phyloP scores from a whole-genome alignment of 1,140 invertebrate species.

The Bathynomus jamesi region DNA sequence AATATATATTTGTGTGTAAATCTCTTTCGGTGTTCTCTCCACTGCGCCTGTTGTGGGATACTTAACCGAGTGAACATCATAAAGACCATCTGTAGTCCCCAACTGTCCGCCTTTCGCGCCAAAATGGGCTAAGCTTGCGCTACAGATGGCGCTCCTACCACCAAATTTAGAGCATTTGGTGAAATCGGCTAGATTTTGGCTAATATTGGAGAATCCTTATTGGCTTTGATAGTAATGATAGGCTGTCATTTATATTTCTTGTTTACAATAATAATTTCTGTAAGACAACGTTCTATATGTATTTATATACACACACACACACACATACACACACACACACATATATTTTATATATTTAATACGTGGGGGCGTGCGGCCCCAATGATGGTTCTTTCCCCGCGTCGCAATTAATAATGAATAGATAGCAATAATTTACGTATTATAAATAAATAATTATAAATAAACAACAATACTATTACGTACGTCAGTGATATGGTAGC shows the following conservation, averaged over 20 bases:
- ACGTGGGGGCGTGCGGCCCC: too few species aligned
- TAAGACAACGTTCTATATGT: not conserved
- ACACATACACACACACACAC: not conserved
- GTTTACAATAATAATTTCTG: slow-evolving; percentile 1
- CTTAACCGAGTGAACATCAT: not conserved
- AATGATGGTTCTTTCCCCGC: too few species aligned
- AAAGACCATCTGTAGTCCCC: not conserved
- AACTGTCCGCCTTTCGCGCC: not conserved
- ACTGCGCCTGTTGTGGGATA: not conserved
- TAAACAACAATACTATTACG: too few species aligned
- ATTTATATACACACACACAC: not conserved
- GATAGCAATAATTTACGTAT: too few species aligned
- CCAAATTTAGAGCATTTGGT: not conserved
- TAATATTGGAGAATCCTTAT: slow-evolving; percentile 1
- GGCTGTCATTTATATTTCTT: not conserved
- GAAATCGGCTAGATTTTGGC: not conserved
- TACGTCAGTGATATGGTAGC: too few species aligned
- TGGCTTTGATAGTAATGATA: slow-evolving; percentile 1
- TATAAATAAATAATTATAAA: too few species aligned
- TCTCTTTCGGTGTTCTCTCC: not conserved
- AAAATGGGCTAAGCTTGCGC: not conserved
- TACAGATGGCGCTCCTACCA: not conserved
- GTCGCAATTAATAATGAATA: too few species aligned
- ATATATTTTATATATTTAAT: too few species aligned
- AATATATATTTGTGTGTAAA: not conserved